Evolutionary conservation across 2,113 vertebrate species (phyloP).

Genomic region (Pandion haliaetus): DNA sequence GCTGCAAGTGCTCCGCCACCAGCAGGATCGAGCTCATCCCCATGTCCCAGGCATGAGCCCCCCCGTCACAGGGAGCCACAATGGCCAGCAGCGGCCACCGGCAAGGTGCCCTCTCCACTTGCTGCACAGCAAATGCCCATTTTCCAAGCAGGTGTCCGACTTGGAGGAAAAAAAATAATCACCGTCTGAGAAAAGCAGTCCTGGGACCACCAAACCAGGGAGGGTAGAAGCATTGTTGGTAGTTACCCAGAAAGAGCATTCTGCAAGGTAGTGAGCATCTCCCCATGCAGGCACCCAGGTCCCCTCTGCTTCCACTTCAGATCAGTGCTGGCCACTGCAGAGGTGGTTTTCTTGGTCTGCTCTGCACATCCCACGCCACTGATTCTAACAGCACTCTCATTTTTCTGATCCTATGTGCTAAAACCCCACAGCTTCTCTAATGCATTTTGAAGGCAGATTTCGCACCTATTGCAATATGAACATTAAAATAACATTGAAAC

Average conservation of each 20-base stretch:
- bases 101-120: not conserved
- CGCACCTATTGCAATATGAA: not conserved
- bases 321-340: accelerated
- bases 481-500: not conserved
- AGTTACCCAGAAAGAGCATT: not conserved
- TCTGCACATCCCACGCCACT: accelerated
- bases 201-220: not conserved
- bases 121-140: not conserved
- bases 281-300: accelerated
- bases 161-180: not conserved
- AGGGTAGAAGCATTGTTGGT: not conserved
- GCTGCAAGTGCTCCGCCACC: accelerated
- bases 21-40: accelerated
- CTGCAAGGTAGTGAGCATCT: not conserved
- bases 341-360: accelerated
- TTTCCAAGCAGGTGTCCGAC: not conserved
- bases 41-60: accelerated
- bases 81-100: accelerated
- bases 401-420: not conserved
- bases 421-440: not conserved
- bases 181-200: not conserved
- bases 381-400: accelerated
- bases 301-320: not conserved
- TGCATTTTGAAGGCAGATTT: not conserved
- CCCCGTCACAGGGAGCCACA: accelerated